Conservation (phyloP, 2,797 vertebrate genomes). For the Alfaro cultratus region DNA sequence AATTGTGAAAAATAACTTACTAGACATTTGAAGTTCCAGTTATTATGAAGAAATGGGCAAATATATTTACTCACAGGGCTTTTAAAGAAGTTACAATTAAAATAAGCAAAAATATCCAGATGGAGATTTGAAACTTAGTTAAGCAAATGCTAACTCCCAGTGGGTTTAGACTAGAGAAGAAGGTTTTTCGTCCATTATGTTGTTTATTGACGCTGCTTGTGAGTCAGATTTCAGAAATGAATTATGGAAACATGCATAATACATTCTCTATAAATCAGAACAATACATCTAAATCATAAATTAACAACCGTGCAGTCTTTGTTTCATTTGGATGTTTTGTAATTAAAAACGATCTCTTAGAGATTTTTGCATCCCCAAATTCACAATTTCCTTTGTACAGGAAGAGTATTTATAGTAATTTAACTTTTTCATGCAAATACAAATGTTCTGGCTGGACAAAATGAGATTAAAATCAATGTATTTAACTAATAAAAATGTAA, state of each 20-base stretch:
- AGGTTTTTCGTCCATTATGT: too few species aligned
- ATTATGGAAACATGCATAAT: too few species aligned
- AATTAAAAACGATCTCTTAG: slow-evolving; percentile 8
- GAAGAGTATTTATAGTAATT: neutral
- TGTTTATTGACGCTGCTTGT: neutral
- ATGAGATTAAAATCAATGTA: neutral
- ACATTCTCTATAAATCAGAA: neutral
- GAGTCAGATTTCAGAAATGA: neutral
- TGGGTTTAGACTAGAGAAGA: too few species aligned
- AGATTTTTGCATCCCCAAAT: neutral
- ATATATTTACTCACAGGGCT: too few species aligned
- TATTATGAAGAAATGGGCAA: too few species aligned
- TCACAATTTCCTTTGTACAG: neutral
- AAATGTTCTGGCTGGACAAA: neutral
- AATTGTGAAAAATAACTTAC: too few species aligned
- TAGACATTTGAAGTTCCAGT: too few species aligned
- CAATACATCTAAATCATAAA: neutral
- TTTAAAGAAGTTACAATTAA: too few species aligned
- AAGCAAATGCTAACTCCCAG: neutral
- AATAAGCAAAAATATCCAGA: too few species aligned
- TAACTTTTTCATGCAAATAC: neutral
- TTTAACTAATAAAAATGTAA: neutral
- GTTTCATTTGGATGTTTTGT: slow-evolving; percentile 11
- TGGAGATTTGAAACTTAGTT: too few species aligned
- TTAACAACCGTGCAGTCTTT: neutral